phyloP scores from a whole-genome alignment of 2,888 invertebrate genomes.

The Anticlea derivata region DNA sequence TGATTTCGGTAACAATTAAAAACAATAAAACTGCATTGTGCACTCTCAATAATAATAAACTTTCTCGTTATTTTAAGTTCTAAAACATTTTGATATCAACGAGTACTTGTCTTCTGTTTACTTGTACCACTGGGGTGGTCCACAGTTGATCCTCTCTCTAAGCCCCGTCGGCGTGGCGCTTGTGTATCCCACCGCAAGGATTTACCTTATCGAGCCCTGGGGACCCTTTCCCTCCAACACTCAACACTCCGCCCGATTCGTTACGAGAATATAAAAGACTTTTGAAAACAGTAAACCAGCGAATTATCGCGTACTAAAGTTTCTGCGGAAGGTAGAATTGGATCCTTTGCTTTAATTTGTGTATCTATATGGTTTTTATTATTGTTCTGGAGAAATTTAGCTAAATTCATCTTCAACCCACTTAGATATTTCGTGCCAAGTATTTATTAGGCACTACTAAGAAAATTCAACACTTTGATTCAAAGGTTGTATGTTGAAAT shows the following conservation, averaged over 20 bases:
- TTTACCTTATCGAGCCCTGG: slow-evolving; percentile 74
- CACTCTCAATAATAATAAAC: too few species aligned
- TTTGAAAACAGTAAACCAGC: slow-evolving; percentile 56
- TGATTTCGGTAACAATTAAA: too few species aligned
- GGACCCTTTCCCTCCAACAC: slow-evolving; percentile 53
- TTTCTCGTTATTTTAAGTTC: not conserved
- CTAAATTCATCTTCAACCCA: too few species aligned
- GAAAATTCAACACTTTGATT: too few species aligned
- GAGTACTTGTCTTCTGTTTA: slow-evolving; percentile 25
- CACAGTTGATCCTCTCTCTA: slow-evolving; percentile 54
- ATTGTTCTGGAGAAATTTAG: too few species aligned
- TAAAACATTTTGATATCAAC: slow-evolving; percentile 1
- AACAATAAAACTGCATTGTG: too few species aligned
- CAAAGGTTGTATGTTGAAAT: too few species aligned
- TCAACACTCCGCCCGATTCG: slow-evolving; percentile 42
- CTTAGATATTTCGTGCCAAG: too few species aligned
- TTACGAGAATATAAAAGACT: slow-evolving; percentile 65
- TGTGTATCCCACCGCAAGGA: slow-evolving; percentile 64
- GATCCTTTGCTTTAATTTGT: not conserved
- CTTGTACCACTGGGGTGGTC: slow-evolving; percentile 67
- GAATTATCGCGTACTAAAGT: slow-evolving; percentile 53
- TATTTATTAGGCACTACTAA: too few species aligned
- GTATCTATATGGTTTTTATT: too few species aligned
- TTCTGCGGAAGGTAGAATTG: slow-evolving; percentile 6
- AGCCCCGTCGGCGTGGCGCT: slow-evolving; percentile 60